phyloP scores from a whole-genome alignment of 92 coral and sea anemone species.

The Chrysogorgia sp. region DNA sequence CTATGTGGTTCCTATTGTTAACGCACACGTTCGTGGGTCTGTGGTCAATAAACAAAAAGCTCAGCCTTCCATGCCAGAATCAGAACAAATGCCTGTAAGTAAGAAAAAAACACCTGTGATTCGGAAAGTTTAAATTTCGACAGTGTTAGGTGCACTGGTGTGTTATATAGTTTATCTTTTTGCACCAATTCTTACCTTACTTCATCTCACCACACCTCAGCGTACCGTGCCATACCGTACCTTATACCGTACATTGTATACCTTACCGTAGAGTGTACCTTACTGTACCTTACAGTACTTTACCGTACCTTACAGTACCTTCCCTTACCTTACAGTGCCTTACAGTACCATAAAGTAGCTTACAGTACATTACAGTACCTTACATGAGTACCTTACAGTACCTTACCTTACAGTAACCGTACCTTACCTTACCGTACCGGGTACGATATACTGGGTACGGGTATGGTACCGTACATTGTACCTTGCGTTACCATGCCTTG shows the following conservation, averaged over 20 bases:
- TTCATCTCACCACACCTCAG: too few relatives aligned
- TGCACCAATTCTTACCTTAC: too few relatives aligned
- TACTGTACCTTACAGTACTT: background rate
- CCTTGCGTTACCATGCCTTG: background rate
- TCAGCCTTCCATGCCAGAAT: background rate
- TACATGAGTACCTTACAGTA: background rate
- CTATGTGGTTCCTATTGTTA: constrained; percentile 32
- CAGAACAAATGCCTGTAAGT: constrained; percentile 33
- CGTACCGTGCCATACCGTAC: too few relatives aligned
- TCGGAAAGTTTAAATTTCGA: too few relatives aligned
- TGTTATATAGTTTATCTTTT: too few relatives aligned
- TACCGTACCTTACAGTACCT: background rate
- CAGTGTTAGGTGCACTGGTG: too few relatives aligned
- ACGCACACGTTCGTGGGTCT: background rate
- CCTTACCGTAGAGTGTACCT: too few relatives aligned
- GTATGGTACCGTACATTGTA: background rate
- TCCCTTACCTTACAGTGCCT: background rate
- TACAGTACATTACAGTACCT: background rate
- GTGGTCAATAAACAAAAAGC: background rate
- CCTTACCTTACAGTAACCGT: background rate
- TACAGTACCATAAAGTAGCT: background rate
- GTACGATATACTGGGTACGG: background rate
- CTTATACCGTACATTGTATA: too few relatives aligned
- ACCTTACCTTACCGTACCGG: background rate
- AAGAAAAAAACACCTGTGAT: background rate